Conservation (phyloP, 2,797 vertebrate genomes). For the Chaunax sp. region DNA sequence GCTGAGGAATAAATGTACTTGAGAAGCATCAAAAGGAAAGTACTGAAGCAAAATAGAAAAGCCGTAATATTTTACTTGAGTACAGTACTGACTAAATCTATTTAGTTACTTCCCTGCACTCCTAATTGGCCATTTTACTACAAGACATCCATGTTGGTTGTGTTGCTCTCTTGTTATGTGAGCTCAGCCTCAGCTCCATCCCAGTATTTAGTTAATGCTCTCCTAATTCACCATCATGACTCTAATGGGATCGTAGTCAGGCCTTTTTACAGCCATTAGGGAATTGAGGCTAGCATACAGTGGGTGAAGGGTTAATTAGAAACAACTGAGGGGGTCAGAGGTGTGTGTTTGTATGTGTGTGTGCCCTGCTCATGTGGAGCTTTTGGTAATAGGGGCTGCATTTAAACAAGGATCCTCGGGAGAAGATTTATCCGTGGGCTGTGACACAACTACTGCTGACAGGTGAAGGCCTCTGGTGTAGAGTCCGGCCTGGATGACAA, state of each 20-base stretch:
- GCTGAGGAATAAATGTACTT: no score
- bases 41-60: no score
- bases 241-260: constrained; percentile 86
- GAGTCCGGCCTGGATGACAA: constrained; percentile 92
- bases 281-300: constrained; percentile 80
- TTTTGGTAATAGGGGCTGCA: constrained; percentile 88
- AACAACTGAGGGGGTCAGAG: constrained; percentile 90
- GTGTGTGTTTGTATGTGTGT: constrained; percentile 50
- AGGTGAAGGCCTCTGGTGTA: constrained; percentile 92
- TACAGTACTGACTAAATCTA: no score
- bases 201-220: constrained; percentile 48
- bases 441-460: constrained; percentile 95
- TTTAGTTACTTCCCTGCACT: no score
- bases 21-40: no score
- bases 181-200: constrained; percentile 1
- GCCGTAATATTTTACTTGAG: no score
- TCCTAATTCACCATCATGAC: constrained; percentile 82
- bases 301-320: constrained; percentile 97
- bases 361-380: constrained; percentile 75
- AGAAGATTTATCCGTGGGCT: constrained; percentile 94
- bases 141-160: no score
- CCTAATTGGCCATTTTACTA: no score
- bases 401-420: constrained; percentile 85
- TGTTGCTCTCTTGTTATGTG: no score
- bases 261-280: constrained; percentile 86